Evolutionary conservation across 2,888 invertebrate genomes (phyloP), one percentile per base, ranked within the genome.

Genomic region (Xylocampa areola): DNA sequence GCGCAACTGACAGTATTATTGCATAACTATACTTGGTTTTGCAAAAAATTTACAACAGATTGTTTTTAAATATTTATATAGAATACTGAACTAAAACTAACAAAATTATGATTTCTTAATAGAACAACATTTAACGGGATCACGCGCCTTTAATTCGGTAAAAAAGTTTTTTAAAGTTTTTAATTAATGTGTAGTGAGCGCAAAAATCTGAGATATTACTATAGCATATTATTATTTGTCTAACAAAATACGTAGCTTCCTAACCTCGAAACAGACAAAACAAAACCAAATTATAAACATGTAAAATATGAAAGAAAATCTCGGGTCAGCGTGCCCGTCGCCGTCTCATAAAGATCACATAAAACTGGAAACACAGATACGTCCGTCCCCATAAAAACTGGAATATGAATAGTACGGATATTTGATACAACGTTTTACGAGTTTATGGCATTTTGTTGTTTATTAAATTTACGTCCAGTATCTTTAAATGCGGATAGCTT

Each of bases 311-410:
- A 75, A 75, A 75, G 62, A 60, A 68, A 68, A 72, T 72, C 52
- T 61, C 48, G 84, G 86, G 87, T 85, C 85, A 86, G 76, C 80
- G 84, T 82, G 74, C 82, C 74, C 69, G 72, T 68, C 76, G 77
- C 68, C 69, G 79, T 73, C 82, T 79, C 79, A 84, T 87, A 86
- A 87, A 85, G 86, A 87, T 86, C 87, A 77, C 86, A 90, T 90
- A 91, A 90, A 91, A 85, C 80, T 80, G 79, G 82, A 87, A 85
- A 88, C 84, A 82, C 86, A 86, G 87, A 91, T 90, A 89, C 80
- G 87, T 82, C 85, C 82, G 84, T 79, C 82, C 85, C 82, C 77
- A 88, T 91, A 91, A 91, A 92, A 92, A 88, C 79, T 67, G 76
- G 79, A 84, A 89, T 88, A 88, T 87, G 87, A 88, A 90, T 89